Evolutionary conservation across 2,113 vertebrate genomes (phyloP).

Genomic region (Corythornis madagascariensis): DNA sequence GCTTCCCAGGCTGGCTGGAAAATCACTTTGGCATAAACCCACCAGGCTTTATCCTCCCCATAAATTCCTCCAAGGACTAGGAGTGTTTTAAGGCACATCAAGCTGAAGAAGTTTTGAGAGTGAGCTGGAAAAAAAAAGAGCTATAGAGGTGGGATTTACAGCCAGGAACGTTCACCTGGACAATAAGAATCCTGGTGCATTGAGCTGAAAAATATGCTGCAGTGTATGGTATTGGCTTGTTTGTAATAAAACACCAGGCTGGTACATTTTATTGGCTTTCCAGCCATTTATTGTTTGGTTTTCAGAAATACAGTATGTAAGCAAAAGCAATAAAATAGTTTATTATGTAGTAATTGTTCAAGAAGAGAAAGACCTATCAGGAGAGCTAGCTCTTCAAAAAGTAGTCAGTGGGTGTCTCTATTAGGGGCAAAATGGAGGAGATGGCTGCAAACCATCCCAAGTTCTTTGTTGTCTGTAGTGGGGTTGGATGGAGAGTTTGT

Average conservation of each 20-base stretch:
- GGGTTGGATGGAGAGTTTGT: background rate
- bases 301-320: conserved; percentile 63
- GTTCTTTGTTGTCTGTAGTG: background rate
- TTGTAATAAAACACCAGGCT: conserved; percentile 59
- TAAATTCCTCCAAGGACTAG: conserved; percentile 68
- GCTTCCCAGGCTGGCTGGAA: conserved; percentile 27
- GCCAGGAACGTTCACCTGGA: conserved; percentile 59
- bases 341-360: conserved; percentile 48
- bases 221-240: conserved; percentile 64
- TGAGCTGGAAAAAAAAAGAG: conserved; percentile 8
- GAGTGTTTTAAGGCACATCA: conserved; percentile 67
- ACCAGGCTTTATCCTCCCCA: conserved; percentile 46
- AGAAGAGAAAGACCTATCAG: background rate
- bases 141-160: conserved; percentile 64
- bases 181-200: conserved; percentile 66
- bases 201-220: conserved; percentile 72
- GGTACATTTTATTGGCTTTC: conserved; percentile 66
- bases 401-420: background rate
- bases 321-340: conserved; percentile 56
- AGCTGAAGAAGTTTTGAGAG: conserved; percentile 61
- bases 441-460: background rate
- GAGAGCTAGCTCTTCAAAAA: background rate
- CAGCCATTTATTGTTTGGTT: conserved; percentile 65
- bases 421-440: background rate
- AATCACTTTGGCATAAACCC: background rate